Evolutionary conservation across 2,888 invertebrate genomes (phyloP), one percentile per base, ranked within the genome.

Genomic region (Rhagophthalmus giganteus): DNA sequence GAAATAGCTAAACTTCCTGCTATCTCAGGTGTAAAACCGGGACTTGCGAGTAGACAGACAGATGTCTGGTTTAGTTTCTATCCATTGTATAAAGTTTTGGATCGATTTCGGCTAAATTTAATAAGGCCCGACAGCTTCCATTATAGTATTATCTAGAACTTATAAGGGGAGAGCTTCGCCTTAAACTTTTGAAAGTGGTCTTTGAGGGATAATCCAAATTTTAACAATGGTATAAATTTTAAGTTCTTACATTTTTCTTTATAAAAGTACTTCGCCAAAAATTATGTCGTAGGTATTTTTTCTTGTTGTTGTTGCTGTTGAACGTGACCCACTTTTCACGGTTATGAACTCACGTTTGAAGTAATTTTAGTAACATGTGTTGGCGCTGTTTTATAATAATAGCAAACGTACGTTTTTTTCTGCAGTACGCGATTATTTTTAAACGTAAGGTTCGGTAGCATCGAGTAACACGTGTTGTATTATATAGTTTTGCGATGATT

Each of bases 81-180:
- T 42, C 31, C 30, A 35, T 49, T 42, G 42, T 49, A n/a, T n/a
- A 37, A 34, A 49, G 41, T 32, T 42, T 37, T 16, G 13, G 16
- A 41, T 49, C 49, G 41, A 49, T 49, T 49, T 49, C 13, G 42
- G 34, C 26, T 42, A 49, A 41, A 41, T 49, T 49, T 49, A 42
- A 49, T 42, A 42, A 49, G 49, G 14, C 28, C 25, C 37, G 41
- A 49, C 34, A 30, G 28, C 42, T 15, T 42, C 41, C 24, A 49
- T 41, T 49, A 49, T 49, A 30, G 7, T 26, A 35, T 44, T 35
- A 35, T 28, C 20, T 27, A 12, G 11, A 11, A 34, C 2, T 14
- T 33, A 27, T 27, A 27, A 33, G 15, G 33, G 12, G n/a, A n/a
- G n/a, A 39, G 28, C 28, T 16, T 7, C 9, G 11, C 30, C 35